These are phyloP conservation scores for Pseudopipra pipra DNA, from an alignment of 2,113 vertebrate genomes.

Conservation along the genomic window DNA sequence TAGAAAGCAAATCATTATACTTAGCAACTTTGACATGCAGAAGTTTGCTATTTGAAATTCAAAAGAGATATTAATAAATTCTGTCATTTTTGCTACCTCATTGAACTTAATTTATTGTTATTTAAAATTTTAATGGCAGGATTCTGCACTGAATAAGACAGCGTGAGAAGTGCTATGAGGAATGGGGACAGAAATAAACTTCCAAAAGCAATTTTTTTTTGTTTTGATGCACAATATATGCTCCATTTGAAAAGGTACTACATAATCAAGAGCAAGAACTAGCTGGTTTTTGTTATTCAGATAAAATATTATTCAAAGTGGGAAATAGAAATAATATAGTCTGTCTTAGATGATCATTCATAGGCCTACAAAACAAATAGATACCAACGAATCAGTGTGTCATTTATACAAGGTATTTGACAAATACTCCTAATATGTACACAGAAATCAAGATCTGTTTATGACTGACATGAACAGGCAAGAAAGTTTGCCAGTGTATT, in stretches of 20 bases:
- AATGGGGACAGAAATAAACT: background rate
- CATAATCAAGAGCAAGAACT: background rate
- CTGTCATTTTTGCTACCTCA: background rate
- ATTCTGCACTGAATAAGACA: background rate
- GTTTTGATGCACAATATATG: background rate
- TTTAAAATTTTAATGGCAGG: background rate
- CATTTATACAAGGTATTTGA: background rate
- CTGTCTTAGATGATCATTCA: background rate
- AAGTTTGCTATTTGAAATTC: background rate
- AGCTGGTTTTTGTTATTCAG: background rate
- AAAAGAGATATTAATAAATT: background rate
- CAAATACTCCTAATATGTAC: background rate
- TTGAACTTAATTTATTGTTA: background rate
- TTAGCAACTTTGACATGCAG: background rate
- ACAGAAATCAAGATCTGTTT: background rate
- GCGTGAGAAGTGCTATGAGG: background rate
- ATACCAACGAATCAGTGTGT: background rate
- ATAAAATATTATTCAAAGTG: background rate
- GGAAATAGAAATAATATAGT: background rate
- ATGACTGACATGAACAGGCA: background rate
- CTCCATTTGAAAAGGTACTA: background rate
- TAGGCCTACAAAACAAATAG: background rate
- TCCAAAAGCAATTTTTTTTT: background rate
- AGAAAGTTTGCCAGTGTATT: background rate
- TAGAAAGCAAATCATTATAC: background rate